Percentiles rank a stretch among this genome's conserved stretches.
These are phyloP conservation scores for Drosophila prosaltans DNA, from an alignment of 1,140 invertebrate genomes.

Conservation along the genomic window DNA sequence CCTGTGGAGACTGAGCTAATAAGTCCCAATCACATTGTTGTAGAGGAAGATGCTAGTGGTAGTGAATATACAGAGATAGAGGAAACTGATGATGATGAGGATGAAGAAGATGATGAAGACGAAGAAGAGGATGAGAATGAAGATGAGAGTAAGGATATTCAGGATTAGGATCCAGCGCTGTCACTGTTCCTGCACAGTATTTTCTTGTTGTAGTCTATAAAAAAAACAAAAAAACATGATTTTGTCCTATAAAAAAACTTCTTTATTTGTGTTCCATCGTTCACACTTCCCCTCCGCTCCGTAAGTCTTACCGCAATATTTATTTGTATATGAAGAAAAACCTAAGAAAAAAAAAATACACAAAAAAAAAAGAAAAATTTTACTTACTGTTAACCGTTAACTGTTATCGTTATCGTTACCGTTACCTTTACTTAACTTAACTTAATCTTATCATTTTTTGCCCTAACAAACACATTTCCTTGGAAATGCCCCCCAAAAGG, in stretches of 20 bases:
- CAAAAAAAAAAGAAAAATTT: constrained; percentile 28
- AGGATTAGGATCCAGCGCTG: constrained; percentile 26
- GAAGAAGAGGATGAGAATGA: not conserved
- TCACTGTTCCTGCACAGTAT: constrained; percentile 56
- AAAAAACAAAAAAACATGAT: constrained; percentile 31
- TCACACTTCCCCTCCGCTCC: constrained; percentile 74
- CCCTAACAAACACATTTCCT: constrained; percentile 37
- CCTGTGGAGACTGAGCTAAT: not conserved
- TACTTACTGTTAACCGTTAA: constrained; percentile 64
- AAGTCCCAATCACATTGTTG: not conserved
- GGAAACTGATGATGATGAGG: constrained; percentile 41
- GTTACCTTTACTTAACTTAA: constrained; percentile 49
- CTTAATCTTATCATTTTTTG: constrained; percentile 46
- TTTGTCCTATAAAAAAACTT: constrained; percentile 50
- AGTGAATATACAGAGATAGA: constrained; percentile 60
- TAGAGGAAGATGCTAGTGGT: constrained; percentile 32
- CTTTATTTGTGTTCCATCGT: constrained; percentile 79
- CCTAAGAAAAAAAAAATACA: constrained; percentile 23
- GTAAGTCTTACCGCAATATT: constrained; percentile 59
- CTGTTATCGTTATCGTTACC: constrained; percentile 51
- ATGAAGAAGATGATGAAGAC: constrained; percentile 41
- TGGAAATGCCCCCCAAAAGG: constrained; percentile 1
- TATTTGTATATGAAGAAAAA: constrained; percentile 26
- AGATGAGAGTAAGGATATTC: not conserved
- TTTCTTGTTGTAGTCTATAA: constrained; percentile 52